Percentiles rank a stretch among this genome's conserved stretches.
Evolutionary conservation across 2,888 invertebrate species (phyloP).

Genomic region (Silvanus unidentatus): DNA sequence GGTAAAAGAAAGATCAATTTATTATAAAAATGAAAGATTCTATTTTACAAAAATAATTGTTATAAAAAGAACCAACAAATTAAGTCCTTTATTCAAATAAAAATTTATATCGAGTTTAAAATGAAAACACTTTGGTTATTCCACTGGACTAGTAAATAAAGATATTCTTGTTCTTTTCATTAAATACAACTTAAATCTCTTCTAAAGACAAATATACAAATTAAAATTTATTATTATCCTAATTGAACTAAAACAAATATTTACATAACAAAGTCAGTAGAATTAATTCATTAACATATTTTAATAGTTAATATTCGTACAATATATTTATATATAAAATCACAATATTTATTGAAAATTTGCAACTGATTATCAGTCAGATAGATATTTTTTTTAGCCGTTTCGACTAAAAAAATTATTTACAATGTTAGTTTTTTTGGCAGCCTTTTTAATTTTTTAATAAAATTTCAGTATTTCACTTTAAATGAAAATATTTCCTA

Average conservation of each 20-base stretch:
- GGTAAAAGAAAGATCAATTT: conserved; percentile 22
- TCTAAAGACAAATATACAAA: conserved; percentile 20
- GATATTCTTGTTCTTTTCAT: conserved; percentile 15
- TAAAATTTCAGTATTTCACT: not conserved
- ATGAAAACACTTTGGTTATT: conserved; percentile 44
- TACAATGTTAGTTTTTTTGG: not conserved
- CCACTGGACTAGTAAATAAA: conserved; percentile 43
- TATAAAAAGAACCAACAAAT: conserved; percentile 14
- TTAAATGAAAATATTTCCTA: too few species aligned
- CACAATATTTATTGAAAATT: conserved; percentile 26
- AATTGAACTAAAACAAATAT: conserved; percentile 9
- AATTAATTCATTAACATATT: not conserved
- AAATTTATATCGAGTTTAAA: conserved; percentile 19
- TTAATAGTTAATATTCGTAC: conserved; percentile 16
- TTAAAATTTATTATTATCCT: conserved; percentile 5
- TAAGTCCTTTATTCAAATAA: conserved; percentile 17
- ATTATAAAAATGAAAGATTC: conserved; percentile 24
- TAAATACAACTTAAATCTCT: conserved; percentile 24
- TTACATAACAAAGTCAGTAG: conserved; percentile 15
- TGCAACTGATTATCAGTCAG: conserved; percentile 39
- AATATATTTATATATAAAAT: conserved; percentile 14
- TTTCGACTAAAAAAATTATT: too few species aligned
- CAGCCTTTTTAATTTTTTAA: conserved; percentile 1
- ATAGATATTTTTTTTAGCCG: conserved; percentile 11
- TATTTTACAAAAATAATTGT: conserved; percentile 5